Evolutionary conservation across 2,888 invertebrate genomes (phyloP), one percentile per base, ranked within the genome.

Genomic region (Patella ulyssiponensis): DNA sequence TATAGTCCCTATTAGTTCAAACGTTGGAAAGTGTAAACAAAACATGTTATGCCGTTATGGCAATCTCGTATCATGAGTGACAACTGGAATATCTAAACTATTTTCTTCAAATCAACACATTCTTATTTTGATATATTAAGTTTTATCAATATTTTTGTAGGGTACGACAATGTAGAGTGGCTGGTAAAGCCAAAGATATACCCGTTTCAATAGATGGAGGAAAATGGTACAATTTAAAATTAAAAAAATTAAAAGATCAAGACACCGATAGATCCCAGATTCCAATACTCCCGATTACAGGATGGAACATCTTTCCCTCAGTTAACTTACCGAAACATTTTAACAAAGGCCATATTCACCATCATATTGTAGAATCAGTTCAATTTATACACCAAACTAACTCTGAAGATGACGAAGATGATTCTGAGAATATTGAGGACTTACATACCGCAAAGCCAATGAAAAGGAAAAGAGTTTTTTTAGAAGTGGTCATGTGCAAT

Each of bases 361-460:
- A 80, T 54, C 77, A 80, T 72, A 75, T 80, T 71, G 77, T 80
- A 27, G 80, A 80, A 70, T 80, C 80, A 0, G 73, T 79, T 12
- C 79, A 79, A 69, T 77, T 79, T 71, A 17, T 77, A 5, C 64
- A 75, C 15, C 14, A 17, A 56, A 54, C 56, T 64, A 17, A 44
- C 14, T 17, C 44, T 56, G 73, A 56, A 23, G 23, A 44, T 15
- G 33, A n/a, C 58, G 76, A 80, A 52, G 73, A 73, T 23, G 70
- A 27, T 54, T 73, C 56, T 70, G 73, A 75, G 5, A 73, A 79
- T 27, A 71, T 80, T 44, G 79, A 79, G 51, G 81, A 81, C 58
- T 15, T 81, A 1, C 81, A 81, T 56, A 81, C 79, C 5, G 56
- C 77, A 20, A 79, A 81, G 76, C 79, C 81, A 12, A 15, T 79